phyloP scores from a whole-genome alignment of 1,140 invertebrate species.

The Drosophila bifasciata region DNA sequence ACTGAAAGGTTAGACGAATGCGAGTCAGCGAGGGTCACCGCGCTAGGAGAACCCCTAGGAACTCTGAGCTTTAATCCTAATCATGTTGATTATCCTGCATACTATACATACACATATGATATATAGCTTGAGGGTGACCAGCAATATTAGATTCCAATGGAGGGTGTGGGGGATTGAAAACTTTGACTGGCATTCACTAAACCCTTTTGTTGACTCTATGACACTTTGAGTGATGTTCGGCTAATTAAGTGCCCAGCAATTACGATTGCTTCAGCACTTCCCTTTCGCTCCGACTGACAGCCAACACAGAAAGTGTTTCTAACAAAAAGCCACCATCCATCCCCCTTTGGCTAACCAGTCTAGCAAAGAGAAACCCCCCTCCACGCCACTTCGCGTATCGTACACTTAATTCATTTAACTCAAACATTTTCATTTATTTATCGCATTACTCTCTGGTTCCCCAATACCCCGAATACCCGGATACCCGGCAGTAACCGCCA shows the following conservation, averaged over 20 bases:
- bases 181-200: slow-evolving; percentile 25
- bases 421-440: slow-evolving; percentile 83
- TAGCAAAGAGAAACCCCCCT: not conserved
- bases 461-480: slow-evolving; percentile 9
- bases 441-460: slow-evolving; percentile 66
- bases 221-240: slow-evolving; percentile 76
- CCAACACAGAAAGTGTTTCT: slow-evolving; percentile 79
- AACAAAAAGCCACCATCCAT: slow-evolving; percentile 52
- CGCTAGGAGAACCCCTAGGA: not conserved
- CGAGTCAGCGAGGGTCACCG: slow-evolving; percentile 28
- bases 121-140: not conserved
- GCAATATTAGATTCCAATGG: not conserved
- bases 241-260: slow-evolving; percentile 70
- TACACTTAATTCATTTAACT: slow-evolving; percentile 82
- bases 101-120: slow-evolving; percentile 8
- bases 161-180: not conserved
- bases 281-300: slow-evolving; percentile 71
- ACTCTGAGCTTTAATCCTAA: not conserved
- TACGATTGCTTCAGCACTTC: slow-evolving; percentile 40
- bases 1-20: slow-evolving; percentile 1
- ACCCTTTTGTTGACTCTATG: slow-evolving; percentile 54
- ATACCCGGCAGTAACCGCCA: slow-evolving; percentile 45
- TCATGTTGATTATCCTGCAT: slow-evolving; percentile 9
- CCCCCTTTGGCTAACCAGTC: not conserved
- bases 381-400: slow-evolving; percentile 37